phyloP scores from a whole-genome alignment of 2,888 invertebrate genomes.

The Parnassius apollo region DNA sequence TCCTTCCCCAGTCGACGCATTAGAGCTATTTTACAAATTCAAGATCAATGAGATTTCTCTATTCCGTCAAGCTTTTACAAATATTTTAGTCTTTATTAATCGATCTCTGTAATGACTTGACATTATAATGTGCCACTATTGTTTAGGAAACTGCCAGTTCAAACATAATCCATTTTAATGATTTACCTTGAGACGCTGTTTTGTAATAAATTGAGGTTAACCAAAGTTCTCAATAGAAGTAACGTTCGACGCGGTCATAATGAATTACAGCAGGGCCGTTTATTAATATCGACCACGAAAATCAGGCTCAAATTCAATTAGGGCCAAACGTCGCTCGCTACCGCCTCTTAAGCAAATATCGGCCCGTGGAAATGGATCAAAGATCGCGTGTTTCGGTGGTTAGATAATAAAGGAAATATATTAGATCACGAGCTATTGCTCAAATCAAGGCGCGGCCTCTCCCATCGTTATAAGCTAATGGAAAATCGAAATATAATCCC shows the following conservation, averaged over 20 bases:
- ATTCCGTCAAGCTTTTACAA: too few species aligned
- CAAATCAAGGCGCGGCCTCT: conserved; percentile 62
- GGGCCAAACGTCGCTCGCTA: conserved; percentile 61
- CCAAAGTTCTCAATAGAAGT: not conserved
- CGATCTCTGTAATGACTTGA: too few species aligned
- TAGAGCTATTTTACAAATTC: too few species aligned
- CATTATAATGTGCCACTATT: too few species aligned
- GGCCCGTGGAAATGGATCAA: conserved; percentile 75
- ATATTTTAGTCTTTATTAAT: not conserved
- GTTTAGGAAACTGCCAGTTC: too few species aligned
- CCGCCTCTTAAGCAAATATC: conserved; percentile 71
- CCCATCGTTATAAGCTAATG: conserved; percentile 76
- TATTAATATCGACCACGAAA: conserved; percentile 69
- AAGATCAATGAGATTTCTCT: too few species aligned
- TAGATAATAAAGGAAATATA: conserved; percentile 75
- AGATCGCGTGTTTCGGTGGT: conserved; percentile 75
- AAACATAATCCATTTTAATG: not conserved
- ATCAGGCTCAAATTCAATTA: conserved; percentile 73
- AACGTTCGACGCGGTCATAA: not conserved
- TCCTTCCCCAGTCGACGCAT: too few species aligned
- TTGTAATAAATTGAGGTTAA: not conserved
- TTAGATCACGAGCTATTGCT: conserved; percentile 63
- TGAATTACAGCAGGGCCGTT: conserved; percentile 34
- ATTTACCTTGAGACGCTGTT: not conserved
- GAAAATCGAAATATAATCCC: conserved; percentile 79